phyloP scores from a whole-genome alignment of 1,140 invertebrate genomes.

The Pristionchus pacificus region DNA sequence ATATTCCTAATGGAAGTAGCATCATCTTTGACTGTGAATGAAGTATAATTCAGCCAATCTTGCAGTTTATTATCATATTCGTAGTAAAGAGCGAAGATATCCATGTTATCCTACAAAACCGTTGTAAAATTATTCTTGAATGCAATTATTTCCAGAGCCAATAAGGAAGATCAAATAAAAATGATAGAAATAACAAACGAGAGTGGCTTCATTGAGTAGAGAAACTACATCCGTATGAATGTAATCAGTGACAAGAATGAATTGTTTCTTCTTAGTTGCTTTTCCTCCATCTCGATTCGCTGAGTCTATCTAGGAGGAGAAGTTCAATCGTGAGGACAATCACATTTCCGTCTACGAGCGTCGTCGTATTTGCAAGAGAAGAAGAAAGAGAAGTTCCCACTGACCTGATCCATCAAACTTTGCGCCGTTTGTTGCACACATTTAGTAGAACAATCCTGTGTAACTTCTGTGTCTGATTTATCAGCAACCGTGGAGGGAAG shows the following conservation, averaged over 20 bases:
- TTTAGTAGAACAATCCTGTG: neutral
- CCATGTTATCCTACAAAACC: neutral
- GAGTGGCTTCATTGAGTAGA: neutral
- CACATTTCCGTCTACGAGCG: no score
- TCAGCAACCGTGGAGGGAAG: neutral
- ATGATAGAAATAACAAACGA: neutral
- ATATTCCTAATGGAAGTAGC: neutral
- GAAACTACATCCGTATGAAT: neutral
- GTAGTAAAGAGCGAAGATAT: neutral
- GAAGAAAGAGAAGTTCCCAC: neutral
- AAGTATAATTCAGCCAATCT: neutral
- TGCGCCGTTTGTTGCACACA: neutral
- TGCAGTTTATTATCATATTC: neutral
- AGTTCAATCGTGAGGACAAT: no score
- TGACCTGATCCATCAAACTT: neutral
- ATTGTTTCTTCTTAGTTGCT: neutral
- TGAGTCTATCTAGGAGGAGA: neutral
- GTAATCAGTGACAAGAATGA: neutral
- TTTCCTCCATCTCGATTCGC: neutral
- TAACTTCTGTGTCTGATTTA: neutral
- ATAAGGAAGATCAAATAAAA: neutral
- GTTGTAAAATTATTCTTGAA: neutral
- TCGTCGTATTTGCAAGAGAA: neutral
- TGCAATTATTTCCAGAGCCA: neutral
- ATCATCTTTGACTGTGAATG: neutral